Base-by-base conservation (phyloP, 2,888 invertebrate genomes). In the Meteorus cinctellus region DNA sequence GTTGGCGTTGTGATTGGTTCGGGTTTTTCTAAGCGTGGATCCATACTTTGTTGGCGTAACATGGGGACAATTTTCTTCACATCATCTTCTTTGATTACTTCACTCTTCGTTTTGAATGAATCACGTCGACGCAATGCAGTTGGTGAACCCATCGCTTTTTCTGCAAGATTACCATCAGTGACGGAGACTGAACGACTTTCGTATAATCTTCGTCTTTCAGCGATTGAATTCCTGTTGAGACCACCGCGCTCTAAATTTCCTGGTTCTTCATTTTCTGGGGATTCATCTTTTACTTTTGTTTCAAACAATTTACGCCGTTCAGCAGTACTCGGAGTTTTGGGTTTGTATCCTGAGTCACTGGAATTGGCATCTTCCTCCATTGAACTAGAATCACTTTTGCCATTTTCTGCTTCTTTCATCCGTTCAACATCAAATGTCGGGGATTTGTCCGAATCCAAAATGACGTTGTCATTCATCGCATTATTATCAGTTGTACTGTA, bases 221-320 rank as follows among this genome's bases (percentile, higher is more conserved):
- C 96, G 80, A 96, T 96, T 62, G 96, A 94, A 77, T 91, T 92
- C 69, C 94, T 92, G 85, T 94, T 93, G 8, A 91, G 90, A 2
- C 93, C 93, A 29, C 92, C 91, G 75, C 93, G 90, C 77, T 92
- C 92, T 75, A 94, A 91, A 82, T 91, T 91, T 8, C 90, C 91
- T 31, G 91, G 91, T 67, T 91, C 91, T 75, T 91, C 91, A 71
- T 90, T 91, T 81, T 92, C 91, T 0, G 92, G 92, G 0, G 91
- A 91, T 36, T 91, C 91, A 81, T 93, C 89, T 74, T 90, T 89
- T 0, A 85, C 83, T 80, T 90, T 89, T 8, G 85, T 89, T 83
- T 95, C 95, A 85, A 94, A 94, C 82, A 95, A 89, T 90, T 94
- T 95, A 82, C 95, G 91, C n/a, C 95, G 91, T 85, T 96, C 96